These are phyloP conservation scores for Atethmia centrago DNA, from an alignment of 2,888 invertebrate genomes.

Conservation along the genomic window DNA sequence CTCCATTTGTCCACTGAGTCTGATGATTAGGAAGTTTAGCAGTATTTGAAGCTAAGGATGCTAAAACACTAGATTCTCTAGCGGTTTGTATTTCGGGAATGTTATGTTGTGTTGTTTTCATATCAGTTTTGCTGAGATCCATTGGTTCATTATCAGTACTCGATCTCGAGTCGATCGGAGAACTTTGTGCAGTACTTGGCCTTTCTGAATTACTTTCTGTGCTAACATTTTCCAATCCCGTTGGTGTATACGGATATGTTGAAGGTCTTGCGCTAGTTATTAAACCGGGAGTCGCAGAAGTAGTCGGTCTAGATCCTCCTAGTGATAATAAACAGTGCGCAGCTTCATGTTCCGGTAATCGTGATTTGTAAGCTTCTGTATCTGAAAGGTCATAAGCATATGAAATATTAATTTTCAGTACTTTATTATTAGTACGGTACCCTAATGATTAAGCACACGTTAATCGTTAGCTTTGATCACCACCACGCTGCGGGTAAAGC, in stretches of 20 bases:
- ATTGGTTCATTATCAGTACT: constrained; percentile 90
- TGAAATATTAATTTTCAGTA: constrained; percentile 13
- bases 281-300: constrained; percentile 88
- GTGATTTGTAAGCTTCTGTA: constrained; percentile 92
- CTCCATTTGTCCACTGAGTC: constrained; percentile 90
- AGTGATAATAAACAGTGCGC: constrained; percentile 95
- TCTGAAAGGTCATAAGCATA: constrained; percentile 79
- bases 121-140: constrained; percentile 87
- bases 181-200: constrained; percentile 72
- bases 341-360: constrained; percentile 96
- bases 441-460: not conserved
- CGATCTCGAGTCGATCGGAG: constrained; percentile 76
- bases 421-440: not conserved
- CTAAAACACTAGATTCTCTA: constrained; percentile 91
- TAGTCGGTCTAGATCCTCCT: constrained; percentile 91
- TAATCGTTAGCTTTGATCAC: not conserved
- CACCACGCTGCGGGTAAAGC: not conserved
- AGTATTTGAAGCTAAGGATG: constrained; percentile 92
- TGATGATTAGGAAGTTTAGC: constrained; percentile 91
- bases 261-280: constrained; percentile 92
- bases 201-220: constrained; percentile 78
- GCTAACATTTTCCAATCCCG: constrained; percentile 76
- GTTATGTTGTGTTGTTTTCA: constrained; percentile 76
- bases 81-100: constrained; percentile 91
- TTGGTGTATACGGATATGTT: constrained; percentile 92